phyloP scores from a whole-genome alignment of 2,888 invertebrate genomes.

The Uloborus plumipes region DNA sequence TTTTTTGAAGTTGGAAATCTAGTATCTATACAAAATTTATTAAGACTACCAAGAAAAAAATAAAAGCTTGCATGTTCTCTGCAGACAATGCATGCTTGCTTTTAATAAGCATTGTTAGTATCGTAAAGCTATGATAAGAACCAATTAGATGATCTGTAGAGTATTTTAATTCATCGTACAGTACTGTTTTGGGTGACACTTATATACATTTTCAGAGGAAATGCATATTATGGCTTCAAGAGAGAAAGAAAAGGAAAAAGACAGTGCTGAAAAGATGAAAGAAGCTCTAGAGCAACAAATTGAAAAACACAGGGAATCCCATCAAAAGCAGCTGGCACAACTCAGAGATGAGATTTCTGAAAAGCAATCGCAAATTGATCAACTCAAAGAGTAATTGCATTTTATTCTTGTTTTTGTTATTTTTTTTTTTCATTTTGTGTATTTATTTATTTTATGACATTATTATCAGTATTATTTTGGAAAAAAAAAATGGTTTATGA shows the following conservation, averaged over 20 bases:
- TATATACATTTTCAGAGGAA: conserved; percentile 66
- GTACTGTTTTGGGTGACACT: neutral
- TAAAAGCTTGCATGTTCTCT: neutral
- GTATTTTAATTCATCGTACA: neutral
- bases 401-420: too few relatives aligned
- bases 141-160: too few relatives aligned
- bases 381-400: conserved; percentile 82
- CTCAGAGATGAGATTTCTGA: conserved; percentile 94
- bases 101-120: neutral
- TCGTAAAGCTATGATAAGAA: too few relatives aligned
- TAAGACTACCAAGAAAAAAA: too few relatives aligned
- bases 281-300: conserved; percentile 94
- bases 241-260: conserved; percentile 76
- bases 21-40: too few relatives aligned
- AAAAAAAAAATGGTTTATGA: too few relatives aligned
- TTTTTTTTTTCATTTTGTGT: neutral
- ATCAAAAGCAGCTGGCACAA: conserved; percentile 93
- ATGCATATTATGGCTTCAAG: conserved; percentile 81
- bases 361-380: conserved; percentile 90
- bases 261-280: conserved; percentile 74
- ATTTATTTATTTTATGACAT: neutral
- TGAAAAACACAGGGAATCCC: conserved; percentile 91
- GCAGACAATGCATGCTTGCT: too few relatives aligned
- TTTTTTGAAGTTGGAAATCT: too few relatives aligned
- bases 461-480: neutral